phyloP scores from a whole-genome alignment of 2,888 invertebrate genomes.

The Patella pellucida region DNA sequence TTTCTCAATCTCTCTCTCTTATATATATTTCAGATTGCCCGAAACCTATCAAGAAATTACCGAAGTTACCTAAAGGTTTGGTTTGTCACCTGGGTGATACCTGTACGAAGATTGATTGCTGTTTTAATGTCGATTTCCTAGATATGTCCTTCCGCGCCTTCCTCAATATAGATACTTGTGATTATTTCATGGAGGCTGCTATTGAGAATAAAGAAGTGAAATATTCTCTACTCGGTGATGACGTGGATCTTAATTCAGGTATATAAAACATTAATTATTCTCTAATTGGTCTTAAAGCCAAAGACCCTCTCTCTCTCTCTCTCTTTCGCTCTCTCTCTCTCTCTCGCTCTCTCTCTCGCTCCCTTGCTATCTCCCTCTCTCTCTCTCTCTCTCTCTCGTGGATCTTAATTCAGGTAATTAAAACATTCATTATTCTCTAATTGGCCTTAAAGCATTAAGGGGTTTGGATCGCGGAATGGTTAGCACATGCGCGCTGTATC shows the following conservation, averaged over 20 bases:
- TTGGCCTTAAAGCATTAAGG: no score
- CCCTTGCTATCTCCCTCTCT: no score
- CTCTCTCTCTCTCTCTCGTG: no score
- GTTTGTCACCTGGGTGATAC: constrained; percentile 33
- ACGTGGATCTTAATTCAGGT: constrained; percentile 12
- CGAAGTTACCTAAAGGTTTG: constrained; percentile 30
- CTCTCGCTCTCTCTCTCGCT: no score
- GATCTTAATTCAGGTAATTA: no score
- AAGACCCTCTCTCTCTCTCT: no score
- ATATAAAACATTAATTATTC: not conserved
- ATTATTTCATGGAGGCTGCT: constrained; percentile 28
- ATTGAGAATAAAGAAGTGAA: constrained; percentile 20
- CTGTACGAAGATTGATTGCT: constrained; percentile 44
- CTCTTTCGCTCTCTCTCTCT: no score
- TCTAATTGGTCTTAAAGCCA: no score
- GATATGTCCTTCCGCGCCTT: constrained; percentile 28
- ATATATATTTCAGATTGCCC: constrained; percentile 26
- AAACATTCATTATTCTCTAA: no score
- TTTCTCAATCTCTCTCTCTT: no score
- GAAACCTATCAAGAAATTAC: constrained; percentile 21
- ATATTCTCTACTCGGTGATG: constrained; percentile 8
- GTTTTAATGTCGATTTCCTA: constrained; percentile 30
- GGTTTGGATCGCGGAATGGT: no score
- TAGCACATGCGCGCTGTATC: no score
- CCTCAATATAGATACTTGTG: constrained; percentile 33